Evolutionary conservation across 2,888 invertebrate genomes (phyloP).

Genomic region (Drosophila nr. fundita): DNA sequence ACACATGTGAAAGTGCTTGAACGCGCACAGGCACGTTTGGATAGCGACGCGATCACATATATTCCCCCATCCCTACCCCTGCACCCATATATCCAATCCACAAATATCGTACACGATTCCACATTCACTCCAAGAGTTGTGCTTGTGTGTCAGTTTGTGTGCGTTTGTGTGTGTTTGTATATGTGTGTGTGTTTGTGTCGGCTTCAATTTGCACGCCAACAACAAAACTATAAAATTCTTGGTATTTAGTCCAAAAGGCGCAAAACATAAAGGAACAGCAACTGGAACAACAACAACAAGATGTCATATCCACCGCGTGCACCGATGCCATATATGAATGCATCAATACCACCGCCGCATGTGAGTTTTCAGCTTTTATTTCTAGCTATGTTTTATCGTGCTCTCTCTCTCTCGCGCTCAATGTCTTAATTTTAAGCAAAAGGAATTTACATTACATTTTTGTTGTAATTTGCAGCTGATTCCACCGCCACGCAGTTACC

Average conservation of each 20-base stretch:
- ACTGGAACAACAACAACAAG: conserved; percentile 36
- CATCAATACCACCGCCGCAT: conserved; percentile 89
- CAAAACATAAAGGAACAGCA: conserved; percentile 19
- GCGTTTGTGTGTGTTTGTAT: conserved; percentile 26
- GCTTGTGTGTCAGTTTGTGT: conserved; percentile 31
- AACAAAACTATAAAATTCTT: conserved; percentile 44
- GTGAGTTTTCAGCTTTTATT: conserved; percentile 58
- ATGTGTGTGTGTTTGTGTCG: conserved; percentile 57
- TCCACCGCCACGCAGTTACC: conserved; percentile 85
- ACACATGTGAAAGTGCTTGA: conserved; percentile 28
- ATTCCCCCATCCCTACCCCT: background rate
- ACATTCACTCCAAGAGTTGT: conserved; percentile 44
- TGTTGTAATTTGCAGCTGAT: conserved; percentile 84
- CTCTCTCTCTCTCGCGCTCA: background rate
- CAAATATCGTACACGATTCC: conserved; percentile 61
- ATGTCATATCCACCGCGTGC: conserved; percentile 97
- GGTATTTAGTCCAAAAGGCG: conserved; percentile 30
- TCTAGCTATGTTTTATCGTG: background rate
- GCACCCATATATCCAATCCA: conserved; percentile 25
- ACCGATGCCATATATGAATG: conserved; percentile 91
- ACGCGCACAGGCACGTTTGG: conserved; percentile 22
- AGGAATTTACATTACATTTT: background rate
- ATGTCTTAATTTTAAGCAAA: background rate
- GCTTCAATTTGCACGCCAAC: conserved; percentile 68
- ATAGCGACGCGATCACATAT: conserved; percentile 34